Percentiles rank a stretch among this genome's conserved stretches.
Conservation (phyloP, 2,113 vertebrate genomes). For the Chaenocephalus aceratus region DNA sequence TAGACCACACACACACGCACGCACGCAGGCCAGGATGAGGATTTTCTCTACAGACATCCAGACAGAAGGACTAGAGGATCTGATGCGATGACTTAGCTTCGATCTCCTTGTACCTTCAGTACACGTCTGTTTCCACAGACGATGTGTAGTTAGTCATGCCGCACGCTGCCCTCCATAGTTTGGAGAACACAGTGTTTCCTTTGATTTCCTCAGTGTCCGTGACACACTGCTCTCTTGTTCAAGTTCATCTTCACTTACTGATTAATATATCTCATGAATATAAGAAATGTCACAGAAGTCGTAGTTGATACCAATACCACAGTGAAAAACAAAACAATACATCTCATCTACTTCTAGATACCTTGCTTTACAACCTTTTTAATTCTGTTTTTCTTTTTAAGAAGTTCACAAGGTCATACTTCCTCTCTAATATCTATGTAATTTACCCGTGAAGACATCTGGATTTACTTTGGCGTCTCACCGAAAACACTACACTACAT, state of each 20-base stretch:
- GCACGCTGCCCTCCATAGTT: background rate
- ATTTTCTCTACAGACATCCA: slow-evolving; percentile 20
- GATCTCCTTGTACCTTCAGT: no score
- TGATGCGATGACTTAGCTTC: background rate
- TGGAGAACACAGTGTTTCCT: background rate
- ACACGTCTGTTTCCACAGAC: no score
- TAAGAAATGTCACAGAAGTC: no score
- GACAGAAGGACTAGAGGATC: slow-evolving; percentile 32
- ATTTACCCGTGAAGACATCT: no score
- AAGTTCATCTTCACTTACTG: background rate
- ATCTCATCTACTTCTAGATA: no score
- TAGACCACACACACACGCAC: background rate
- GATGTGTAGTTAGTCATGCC: background rate
- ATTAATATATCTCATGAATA: background rate
- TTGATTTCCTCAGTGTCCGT: background rate
- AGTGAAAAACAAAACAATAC: no score
- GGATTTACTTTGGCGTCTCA: background rate
- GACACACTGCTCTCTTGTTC: background rate
- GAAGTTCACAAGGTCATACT: no score
- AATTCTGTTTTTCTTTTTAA: no score
- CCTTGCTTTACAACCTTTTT: no score
- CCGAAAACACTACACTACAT: no score
- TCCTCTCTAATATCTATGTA: no score
- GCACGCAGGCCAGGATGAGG: background rate
- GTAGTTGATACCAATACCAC: no score